Evolutionary conservation across 2,113 vertebrate genomes (phyloP).

Genomic region (Andinoacara biseriatus): DNA sequence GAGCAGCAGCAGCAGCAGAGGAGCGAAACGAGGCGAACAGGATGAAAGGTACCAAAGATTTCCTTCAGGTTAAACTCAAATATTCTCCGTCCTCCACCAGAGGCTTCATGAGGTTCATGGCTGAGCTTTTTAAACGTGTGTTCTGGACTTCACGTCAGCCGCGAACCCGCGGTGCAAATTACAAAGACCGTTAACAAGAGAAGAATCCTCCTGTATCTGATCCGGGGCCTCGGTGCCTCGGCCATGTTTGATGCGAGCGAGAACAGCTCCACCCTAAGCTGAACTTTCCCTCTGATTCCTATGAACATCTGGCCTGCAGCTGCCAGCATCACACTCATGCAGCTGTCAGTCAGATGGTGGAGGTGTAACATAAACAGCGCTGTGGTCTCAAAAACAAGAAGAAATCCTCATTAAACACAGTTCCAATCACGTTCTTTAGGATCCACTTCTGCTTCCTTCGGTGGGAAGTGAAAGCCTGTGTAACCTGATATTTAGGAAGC

Average conservation of each 20-base stretch:
- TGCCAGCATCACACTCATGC: fast-evolving
- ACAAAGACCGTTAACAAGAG: too few relatives aligned
- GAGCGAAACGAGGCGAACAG: neutral
- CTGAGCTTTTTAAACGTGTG: neutral
- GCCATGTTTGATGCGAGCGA: neutral
- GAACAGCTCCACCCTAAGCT: too few relatives aligned
- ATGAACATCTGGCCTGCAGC: neutral
- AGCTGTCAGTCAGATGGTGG: fast-evolving
- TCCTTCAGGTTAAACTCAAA: fast-evolving
- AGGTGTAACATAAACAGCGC: neutral
- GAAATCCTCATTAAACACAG: fast-evolving
- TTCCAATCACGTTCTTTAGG: fast-evolving
- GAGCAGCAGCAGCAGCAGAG: neutral
- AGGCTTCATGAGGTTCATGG: neutral
- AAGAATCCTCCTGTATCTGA: neutral
- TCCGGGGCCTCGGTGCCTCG: neutral
- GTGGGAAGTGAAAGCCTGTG: neutral
- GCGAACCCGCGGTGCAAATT: too few relatives aligned
- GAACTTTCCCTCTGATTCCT: neutral
- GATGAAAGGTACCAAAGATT: neutral
- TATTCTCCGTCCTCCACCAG: neutral
- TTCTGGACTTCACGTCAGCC: neutral
- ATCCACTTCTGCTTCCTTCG: neutral
- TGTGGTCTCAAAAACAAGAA: neutral
- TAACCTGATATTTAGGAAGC: fast-evolving